These are phyloP conservation scores for Chrysoperla carnea DNA, from an alignment of 1,140 invertebrate species.

Conservation along the genomic window DNA sequence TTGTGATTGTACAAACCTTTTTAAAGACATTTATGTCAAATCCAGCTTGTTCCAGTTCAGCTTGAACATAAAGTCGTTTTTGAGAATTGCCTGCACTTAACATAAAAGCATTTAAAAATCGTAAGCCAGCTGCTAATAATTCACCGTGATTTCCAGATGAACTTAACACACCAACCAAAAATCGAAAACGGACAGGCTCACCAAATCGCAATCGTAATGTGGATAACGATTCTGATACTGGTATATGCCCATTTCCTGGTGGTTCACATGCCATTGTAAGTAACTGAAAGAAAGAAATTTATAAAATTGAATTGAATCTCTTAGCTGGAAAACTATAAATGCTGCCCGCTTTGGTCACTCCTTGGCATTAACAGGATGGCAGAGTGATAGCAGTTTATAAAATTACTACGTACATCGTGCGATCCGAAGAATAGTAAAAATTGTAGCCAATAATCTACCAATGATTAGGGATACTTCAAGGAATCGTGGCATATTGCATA, in stretches of 20 bases:
- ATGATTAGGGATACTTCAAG: too few relatives aligned
- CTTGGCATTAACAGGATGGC: too few relatives aligned
- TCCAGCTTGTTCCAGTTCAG: conserved; percentile 70
- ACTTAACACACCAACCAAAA: conserved; percentile 73
- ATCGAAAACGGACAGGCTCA: conserved; percentile 79
- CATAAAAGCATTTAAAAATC: conserved; percentile 70
- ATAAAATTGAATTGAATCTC: too few relatives aligned
- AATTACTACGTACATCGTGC: too few relatives aligned
- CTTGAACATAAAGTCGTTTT: conserved; percentile 73
- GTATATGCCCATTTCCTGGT: conserved; percentile 48
- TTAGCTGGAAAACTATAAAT: too few relatives aligned
- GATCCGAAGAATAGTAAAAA: too few relatives aligned
- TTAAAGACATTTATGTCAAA: conserved; percentile 50
- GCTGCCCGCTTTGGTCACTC: too few relatives aligned
- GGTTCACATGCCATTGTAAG: conserved; percentile 58
- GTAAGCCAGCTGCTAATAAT: conserved; percentile 62
- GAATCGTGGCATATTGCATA: too few relatives aligned
- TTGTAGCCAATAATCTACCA: too few relatives aligned
- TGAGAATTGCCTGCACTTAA: conserved; percentile 53
- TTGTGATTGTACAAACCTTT: conserved; percentile 31
- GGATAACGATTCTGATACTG: conserved; percentile 78
- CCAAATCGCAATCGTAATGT: conserved; percentile 74
- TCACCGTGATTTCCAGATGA: conserved; percentile 48
- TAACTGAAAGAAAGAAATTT: conserved; percentile 36
- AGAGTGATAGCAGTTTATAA: too few relatives aligned